Evolutionary conservation across 2,797 vertebrate species (phyloP), one percentile per base, ranked within the genome.

Genomic region (Chelmon rostratus): DNA sequence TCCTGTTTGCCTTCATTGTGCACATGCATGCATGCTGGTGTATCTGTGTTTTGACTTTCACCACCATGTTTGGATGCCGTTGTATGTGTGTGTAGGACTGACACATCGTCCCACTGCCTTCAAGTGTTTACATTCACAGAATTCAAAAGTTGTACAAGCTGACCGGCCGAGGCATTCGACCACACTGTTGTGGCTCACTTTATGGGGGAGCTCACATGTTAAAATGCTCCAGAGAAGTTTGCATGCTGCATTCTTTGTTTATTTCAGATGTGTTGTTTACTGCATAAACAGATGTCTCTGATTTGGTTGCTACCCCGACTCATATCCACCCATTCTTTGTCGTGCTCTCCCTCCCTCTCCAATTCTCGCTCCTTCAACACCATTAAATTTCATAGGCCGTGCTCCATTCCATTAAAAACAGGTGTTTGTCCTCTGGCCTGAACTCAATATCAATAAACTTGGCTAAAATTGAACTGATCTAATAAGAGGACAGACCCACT

Each of bases 181-280:
- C 42, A 2, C 7, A 5, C 28, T 0, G 57, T 31, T 53, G 66
- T 35, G 44, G 42, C 47, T 57, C 15, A 25, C 15, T 21, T 19
- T 7, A 4, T 6, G 4, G 23, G 58, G 46, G 52, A 62, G 38
- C 61, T 61, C 37, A 18, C 23, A 11, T 2, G 1, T 21, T 40
- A 0, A 33, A 65, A 0, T 12, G 61, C 68, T 67, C 76, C 2
- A 31, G 56, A 23, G 49, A 23, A 58, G 50, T 49, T 37, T 76
- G 63, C 44, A 19, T 56, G 79, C 53, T 18, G 4, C 76, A 16
- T 73, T 76, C 57, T 79, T 62, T 85, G 78, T 87, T 82, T 89
- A 68, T 59, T 79, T 83, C 86, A 62, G 79, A 81, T 53, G 82
- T 76, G 73, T 88, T 89, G 82, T 91, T 90, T 88, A 86, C 81